Conservation (phyloP, 2,888 invertebrate species). For the Lydus trimaculatus region DNA sequence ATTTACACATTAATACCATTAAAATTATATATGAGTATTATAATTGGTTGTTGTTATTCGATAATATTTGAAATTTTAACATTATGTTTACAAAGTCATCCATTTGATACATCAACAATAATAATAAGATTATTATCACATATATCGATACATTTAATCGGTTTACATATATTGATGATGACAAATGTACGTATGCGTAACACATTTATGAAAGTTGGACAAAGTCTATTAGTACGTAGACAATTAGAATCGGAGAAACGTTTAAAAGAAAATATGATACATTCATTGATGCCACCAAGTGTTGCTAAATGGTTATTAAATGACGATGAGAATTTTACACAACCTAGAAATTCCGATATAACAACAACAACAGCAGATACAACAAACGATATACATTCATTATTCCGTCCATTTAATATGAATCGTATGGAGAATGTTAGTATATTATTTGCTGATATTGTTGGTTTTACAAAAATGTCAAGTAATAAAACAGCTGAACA, state of each 20-base stretch:
- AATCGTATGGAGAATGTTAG: conserved; percentile 95
- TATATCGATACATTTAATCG: conserved; percentile 89
- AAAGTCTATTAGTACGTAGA: conserved; percentile 86
- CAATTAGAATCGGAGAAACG: conserved; percentile 94
- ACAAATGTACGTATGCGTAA: conserved; percentile 91
- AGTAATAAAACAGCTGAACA: conserved; percentile 97
- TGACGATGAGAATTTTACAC: conserved; percentile 69
- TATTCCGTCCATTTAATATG: conserved; percentile 97
- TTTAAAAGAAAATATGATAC: conserved; percentile 96
- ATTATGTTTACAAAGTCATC: conserved; percentile 45
- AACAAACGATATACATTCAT: conserved; percentile 75
- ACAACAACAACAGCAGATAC: conserved; percentile 57
- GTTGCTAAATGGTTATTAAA: conserved; percentile 87
- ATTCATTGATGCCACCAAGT: conserved; percentile 96
- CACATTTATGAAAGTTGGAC: conserved; percentile 96
- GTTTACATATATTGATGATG: conserved; percentile 93
- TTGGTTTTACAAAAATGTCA: conserved; percentile 97
- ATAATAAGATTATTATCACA: conserved; percentile 81
- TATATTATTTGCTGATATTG: conserved; percentile 97
- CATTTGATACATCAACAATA: conserved; percentile 60
- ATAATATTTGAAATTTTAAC: conserved; percentile 82
- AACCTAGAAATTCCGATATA: conserved; percentile 64
- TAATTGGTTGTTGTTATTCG: conserved; percentile 86
- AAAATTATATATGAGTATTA: conserved; percentile 84
- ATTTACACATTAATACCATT: conserved; percentile 94